phyloP scores from a whole-genome alignment of 2,113 vertebrate species.

The Hippocampus abdominalis region DNA sequence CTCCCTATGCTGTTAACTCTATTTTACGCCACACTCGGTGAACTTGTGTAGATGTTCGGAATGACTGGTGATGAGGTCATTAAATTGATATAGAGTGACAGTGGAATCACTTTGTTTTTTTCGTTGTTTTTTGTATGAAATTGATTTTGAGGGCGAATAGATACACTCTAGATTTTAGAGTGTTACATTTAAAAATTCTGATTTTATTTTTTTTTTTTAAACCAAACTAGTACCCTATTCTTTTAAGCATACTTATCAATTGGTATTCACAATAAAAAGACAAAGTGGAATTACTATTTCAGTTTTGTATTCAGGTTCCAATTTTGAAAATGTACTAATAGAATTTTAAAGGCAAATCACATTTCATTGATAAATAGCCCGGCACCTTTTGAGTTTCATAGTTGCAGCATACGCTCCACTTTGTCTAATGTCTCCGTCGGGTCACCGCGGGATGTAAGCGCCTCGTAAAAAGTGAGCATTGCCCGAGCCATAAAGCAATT shows the following conservation, averaged over 20 bases:
- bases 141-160: constrained; percentile 1
- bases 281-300: constrained; percentile 40
- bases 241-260: constrained; percentile 75
- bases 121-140: neutral
- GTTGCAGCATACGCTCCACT: no score
- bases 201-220: constrained; percentile 34
- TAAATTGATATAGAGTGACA: neutral
- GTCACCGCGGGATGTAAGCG: constrained; percentile 16
- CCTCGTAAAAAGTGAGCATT: constrained; percentile 68
- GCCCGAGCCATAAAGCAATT: constrained; percentile 64
- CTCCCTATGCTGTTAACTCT: neutral
- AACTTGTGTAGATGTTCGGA: neutral
- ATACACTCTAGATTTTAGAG: constrained; percentile 39
- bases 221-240: constrained; percentile 65
- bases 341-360: neutral
- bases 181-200: constrained; percentile 45
- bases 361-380: no score
- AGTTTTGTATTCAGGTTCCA: neutral
- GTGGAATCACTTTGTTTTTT: neutral
- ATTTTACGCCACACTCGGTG: neutral
- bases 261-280: constrained; percentile 75
- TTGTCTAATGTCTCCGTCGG: neutral
- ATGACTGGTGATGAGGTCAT: neutral
- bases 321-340: neutral
- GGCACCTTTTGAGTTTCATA: neutral